Conservation (phyloP, 1,140 invertebrate genomes). For the Agrypnia vestita region DNA sequence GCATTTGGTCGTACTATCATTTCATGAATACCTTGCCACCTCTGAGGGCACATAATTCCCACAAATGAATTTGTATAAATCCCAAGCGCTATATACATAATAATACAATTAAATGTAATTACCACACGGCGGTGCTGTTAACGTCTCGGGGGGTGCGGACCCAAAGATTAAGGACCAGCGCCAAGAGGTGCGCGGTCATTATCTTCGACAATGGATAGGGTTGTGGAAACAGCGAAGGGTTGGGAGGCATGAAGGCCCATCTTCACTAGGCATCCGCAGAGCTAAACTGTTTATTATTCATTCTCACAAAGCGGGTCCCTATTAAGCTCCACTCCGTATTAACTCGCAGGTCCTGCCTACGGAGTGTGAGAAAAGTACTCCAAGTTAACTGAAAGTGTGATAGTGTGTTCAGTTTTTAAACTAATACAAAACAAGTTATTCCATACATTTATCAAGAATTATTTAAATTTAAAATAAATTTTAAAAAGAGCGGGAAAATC, state of each 20-base stretch:
- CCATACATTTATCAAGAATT: background rate
- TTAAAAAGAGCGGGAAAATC: no score
- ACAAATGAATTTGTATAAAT: constrained; percentile 26
- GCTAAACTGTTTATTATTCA: constrained; percentile 61
- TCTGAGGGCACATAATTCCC: background rate
- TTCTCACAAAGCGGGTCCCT: constrained; percentile 50
- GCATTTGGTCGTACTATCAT: no score
- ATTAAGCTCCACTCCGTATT: background rate
- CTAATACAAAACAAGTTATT: background rate
- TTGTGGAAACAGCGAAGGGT: background rate
- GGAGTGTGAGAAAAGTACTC: background rate
- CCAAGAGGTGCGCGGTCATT: constrained; percentile 28
- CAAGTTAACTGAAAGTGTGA: background rate
- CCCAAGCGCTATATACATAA: background rate
- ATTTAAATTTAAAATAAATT: no score
- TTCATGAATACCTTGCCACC: background rate
- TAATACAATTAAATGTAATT: constrained; percentile 23
- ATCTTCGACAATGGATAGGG: constrained; percentile 33
- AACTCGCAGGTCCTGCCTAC: background rate
- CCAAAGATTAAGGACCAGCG: constrained; percentile 15
- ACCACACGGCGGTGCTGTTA: constrained; percentile 11
- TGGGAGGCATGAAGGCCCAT: constrained; percentile 7
- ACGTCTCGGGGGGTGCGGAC: background rate
- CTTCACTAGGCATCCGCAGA: constrained; percentile 25
- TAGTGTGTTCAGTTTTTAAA: background rate